A percentile compares a stretch with the other conserved stretches of the same genome.
These are phyloP conservation scores for Mustelus asterias DNA, from an alignment of 2,113 vertebrate species.

Conservation along the genomic window DNA sequence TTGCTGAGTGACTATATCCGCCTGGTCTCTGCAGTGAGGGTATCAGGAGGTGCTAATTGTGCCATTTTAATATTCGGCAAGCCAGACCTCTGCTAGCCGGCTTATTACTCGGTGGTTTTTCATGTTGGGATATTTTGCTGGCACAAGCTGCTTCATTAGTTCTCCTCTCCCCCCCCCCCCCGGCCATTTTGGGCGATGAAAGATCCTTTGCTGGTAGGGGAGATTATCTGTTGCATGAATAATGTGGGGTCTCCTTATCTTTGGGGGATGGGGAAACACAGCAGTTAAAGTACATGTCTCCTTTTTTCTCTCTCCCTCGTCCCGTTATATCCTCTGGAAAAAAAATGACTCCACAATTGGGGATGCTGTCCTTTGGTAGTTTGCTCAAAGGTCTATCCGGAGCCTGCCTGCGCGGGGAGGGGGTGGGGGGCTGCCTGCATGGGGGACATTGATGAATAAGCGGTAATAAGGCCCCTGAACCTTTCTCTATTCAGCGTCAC, in stretches of 20 bases:
- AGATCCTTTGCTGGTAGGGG: neutral
- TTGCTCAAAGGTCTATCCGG: neutral
- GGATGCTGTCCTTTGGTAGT: neutral
- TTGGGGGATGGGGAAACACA: no score
- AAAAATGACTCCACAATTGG: neutral
- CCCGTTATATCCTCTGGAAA: neutral
- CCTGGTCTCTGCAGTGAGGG: slow-evolving; percentile 80
- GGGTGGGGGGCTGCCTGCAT: neutral
- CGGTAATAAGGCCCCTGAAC: neutral
- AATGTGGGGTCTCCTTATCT: neutral
- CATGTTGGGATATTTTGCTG: neutral
- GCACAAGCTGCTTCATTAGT: neutral
- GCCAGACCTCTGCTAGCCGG: neutral
- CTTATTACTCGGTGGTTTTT: neutral
- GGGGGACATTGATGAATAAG: neutral
- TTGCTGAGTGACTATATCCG: slow-evolving; percentile 91
- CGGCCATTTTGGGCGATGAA: no score
- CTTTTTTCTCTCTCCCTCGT: no score
- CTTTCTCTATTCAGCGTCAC: neutral
- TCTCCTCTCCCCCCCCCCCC: no score
- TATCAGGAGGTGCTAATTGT: slow-evolving; percentile 45
- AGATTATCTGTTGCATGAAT: neutral
- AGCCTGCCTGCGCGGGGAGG: neutral
- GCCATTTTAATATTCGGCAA: neutral
- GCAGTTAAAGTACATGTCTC: no score